phyloP scores from a whole-genome alignment of 2,797 vertebrate genomes.

The Melanotaenia nigrans region DNA sequence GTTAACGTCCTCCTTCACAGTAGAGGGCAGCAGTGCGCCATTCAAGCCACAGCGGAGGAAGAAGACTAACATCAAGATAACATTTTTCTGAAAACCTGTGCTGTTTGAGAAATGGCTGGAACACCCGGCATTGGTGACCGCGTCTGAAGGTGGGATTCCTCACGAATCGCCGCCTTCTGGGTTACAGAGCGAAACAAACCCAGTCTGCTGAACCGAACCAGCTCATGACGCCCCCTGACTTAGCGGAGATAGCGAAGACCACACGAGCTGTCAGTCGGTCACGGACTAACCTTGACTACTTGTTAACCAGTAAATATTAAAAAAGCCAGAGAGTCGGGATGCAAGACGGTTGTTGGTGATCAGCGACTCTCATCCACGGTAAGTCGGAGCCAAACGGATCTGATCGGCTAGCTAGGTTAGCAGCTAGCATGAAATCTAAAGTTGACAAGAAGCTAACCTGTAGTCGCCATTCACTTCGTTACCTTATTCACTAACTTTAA shows the following conservation, averaged over 20 bases:
- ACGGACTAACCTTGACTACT: neutral
- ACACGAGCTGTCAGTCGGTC: neutral
- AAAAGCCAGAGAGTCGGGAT: neutral
- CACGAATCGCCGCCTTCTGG: no score
- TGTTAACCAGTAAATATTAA: neutral
- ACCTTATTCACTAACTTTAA: no score
- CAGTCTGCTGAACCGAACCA: neutral
- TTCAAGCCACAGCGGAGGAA: fast-evolving
- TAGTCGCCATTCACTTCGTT: neutral
- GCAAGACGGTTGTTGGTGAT: neutral
- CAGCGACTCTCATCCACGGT: slow-evolving; percentile 1
- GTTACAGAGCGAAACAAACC: no score
- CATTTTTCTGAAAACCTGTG: no score
- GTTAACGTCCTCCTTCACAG: neutral
- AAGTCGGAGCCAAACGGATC: neutral
- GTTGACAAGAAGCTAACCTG: neutral
- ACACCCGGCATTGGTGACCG: neutral
- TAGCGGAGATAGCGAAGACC: neutral
- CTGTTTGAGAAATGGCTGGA: neutral
- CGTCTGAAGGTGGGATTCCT: neutral
- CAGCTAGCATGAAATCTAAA: neutral
- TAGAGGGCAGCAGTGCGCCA: neutral
- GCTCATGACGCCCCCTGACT: neutral
- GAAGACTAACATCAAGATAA: neutral
- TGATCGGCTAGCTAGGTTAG: neutral